Percentiles rank a stretch among this genome's conserved stretches.
Conservation (phyloP, 2,888 invertebrate species). For the Steinernema carpocapsae region DNA sequence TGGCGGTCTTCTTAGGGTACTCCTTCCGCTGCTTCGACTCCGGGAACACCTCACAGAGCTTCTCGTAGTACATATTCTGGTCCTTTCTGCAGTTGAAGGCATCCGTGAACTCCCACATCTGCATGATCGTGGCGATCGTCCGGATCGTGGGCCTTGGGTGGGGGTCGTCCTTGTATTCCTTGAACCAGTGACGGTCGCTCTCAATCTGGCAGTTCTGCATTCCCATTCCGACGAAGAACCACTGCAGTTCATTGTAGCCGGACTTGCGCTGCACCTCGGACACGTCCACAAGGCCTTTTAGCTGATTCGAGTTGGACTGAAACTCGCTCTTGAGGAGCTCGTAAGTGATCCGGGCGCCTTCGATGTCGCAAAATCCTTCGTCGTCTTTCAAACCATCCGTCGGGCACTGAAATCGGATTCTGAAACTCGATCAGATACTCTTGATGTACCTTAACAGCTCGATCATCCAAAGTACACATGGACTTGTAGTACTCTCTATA, state of each 20-base stretch:
- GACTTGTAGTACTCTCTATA: not conserved
- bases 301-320: too few relatives aligned
- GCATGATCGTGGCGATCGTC: not conserved
- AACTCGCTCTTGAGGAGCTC: not conserved
- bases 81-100: not conserved
- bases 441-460: too few relatives aligned
- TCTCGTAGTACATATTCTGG: not conserved
- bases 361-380: slow-evolving; percentile 13
- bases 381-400: not conserved
- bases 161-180: not conserved
- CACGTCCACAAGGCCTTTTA: too few relatives aligned
- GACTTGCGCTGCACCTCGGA: too few relatives aligned
- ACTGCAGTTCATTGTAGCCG: slow-evolving; percentile 13
- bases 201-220: not conserved
- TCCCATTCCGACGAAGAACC: slow-evolving; percentile 1
- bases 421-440: too few relatives aligned
- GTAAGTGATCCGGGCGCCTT: not conserved
- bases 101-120: slow-evolving; percentile 17
- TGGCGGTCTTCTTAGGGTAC: not conserved
- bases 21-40: not conserved
- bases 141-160: not conserved
- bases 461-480: not conserved
- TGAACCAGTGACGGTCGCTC: not conserved
- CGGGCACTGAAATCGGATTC: slow-evolving; percentile 15
- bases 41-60: slow-evolving; percentile 11